Evolutionary conservation across 2,888 invertebrate species (phyloP), one percentile per base, ranked within the genome.

Genomic region (Cataglyphis livida): DNA sequence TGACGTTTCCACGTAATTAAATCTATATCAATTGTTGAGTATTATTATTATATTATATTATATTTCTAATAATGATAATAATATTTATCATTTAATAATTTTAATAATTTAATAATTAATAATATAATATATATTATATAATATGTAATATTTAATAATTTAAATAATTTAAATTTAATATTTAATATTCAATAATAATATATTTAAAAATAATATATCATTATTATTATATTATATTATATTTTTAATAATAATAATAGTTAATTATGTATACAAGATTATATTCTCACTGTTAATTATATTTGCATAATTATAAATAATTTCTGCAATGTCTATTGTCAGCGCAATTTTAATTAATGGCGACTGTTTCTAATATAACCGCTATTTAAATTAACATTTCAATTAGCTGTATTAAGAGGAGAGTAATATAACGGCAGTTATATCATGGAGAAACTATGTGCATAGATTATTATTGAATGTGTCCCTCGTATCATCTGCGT

Each of bases 301-400:
- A 25, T 51, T 44, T 74, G 32, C n/a, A 7, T 21, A 15, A 61
- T 61, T 44, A 21, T 61, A 44, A 32, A 15, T 74, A 61, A 74
- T 44, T 74, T 61, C 48, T 18, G 6, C 18, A 62, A 48, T 18
- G 15, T 35, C 5, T 21, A 7, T 7, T 44, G 4, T 62, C 21
- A 48, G 9, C 6, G 7, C 1, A 28, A 73, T 61, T 61, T 44
- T 41, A 73, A 44, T 74, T 74, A 62, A 18, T 4, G 41, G 4
- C 5, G 41, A 61, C 2, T 32, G 32, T 44, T 74, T 51, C 48
- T 62, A 32, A 44, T 48, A 32, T 62, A 32, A 35, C 3, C 35
- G 48, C 28, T 59, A 44, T 59, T 62, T 62, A 41, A 18, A 6
- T 12, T 57, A 32, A 61, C 3, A 35, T 74, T 62, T 48, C 21